Evolutionary conservation across 2,797 vertebrate genomes (phyloP), one percentile per base, ranked within the genome.

Genomic region (Pampus argenteus): DNA sequence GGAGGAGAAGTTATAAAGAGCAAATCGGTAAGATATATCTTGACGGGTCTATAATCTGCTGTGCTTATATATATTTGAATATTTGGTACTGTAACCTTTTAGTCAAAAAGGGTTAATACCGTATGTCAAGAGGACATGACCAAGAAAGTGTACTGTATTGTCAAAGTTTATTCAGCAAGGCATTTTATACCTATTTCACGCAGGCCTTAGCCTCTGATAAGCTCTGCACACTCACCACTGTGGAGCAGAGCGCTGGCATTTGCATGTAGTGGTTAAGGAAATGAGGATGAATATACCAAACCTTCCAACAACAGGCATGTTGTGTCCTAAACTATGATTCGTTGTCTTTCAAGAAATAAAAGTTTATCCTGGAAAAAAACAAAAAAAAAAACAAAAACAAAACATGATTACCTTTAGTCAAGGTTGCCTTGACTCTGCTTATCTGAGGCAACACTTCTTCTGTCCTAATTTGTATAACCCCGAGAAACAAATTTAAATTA

Each of bases 121-220:
- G n/a, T n/a, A n/a, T n/a, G n/a, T n/a, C n/a, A n/a, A n/a, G n/a
- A n/a, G n/a, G n/a, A n/a, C n/a, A n/a, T n/a, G n/a, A n/a, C n/a
- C n/a, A n/a, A n/a, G n/a, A n/a, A n/a, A n/a, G n/a, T n/a, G n/a
- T n/a, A n/a, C n/a, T n/a, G n/a, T 36, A 25, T 5, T 55, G 45
- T 62, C 15, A 29, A 40, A 42, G 25, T 14, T 15, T 78, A 62
- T 68, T 62, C 26, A 31, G 34, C 36, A 20, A 50, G 6, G 26
- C 31, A 66, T 14, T 63, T 55, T 38, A 13, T 65, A n/a, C n/a
- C 61, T 66, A 23, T 65, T 74, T 60, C 52, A 42, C 54, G 28
- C 38, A 66, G 14, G 44, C 34, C 34, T 36, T 36, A 13, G 3
- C 34, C 10, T 36, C 34, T 36, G 13, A 36, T 11, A 36, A 36